A percentile compares a stretch with the other conserved stretches of the same genome.
These are phyloP conservation scores for Oncorhynchus kisutch DNA, from an alignment of 2,113 vertebrate genomes.

Conservation along the genomic window DNA sequence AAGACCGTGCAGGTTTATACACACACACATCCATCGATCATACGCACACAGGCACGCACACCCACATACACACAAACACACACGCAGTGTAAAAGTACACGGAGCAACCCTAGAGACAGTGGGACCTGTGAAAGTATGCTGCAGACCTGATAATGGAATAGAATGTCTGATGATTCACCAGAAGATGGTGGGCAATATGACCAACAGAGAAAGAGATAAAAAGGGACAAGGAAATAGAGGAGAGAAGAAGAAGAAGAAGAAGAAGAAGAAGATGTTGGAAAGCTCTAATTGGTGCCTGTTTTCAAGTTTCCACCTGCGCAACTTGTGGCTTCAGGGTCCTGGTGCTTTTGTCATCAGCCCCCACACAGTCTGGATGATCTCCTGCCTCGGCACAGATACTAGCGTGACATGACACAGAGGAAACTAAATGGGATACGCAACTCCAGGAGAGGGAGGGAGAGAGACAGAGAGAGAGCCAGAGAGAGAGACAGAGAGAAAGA, in stretches of 20 bases:
- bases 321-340: conserved; percentile 52
- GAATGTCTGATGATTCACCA: conserved; percentile 28
- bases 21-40: too few relatives aligned
- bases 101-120: background rate
- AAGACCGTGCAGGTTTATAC: background rate
- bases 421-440: background rate
- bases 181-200: background rate
- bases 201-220: background rate
- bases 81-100: background rate
- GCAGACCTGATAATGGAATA: conserved; percentile 6
- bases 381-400: background rate
- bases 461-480: too few relatives aligned
- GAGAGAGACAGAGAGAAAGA: too few relatives aligned
- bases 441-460: background rate
- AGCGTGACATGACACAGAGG: background rate
- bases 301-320: conserved; percentile 67
- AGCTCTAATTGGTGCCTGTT: conserved; percentile 42
- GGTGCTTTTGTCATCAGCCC: conserved; percentile 54
- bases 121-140: background rate
- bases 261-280: conserved; percentile 41
- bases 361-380: conserved; percentile 13
- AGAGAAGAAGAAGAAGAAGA: conserved; percentile 23
- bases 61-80: background rate
- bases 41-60: background rate
- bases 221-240: conserved; percentile 10